These are phyloP conservation scores for Buathra laborator DNA, from an alignment of 2,888 invertebrate genomes.

Conservation along the genomic window DNA sequence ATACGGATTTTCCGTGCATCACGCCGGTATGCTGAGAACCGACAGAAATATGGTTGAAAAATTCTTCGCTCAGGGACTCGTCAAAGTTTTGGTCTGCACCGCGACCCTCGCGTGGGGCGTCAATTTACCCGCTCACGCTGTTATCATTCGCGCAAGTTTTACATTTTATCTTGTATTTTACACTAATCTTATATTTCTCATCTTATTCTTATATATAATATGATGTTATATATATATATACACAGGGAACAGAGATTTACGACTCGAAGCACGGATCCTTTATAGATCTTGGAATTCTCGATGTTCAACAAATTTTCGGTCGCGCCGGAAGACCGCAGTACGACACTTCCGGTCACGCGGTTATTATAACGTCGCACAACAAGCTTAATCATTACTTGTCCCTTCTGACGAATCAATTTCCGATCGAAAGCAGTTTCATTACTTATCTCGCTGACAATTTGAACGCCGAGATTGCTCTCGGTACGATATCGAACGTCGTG, in stretches of 20 bases:
- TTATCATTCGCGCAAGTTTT: constrained; percentile 93
- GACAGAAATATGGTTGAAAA: constrained; percentile 96
- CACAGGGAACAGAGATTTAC: constrained; percentile 99
- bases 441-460: constrained; percentile 97
- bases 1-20: constrained; percentile 97
- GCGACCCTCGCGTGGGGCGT: constrained; percentile 99
- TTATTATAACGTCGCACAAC: constrained; percentile 97
- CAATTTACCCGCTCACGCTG: constrained; percentile 99
- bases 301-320: constrained; percentile 99
- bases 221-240: too few species aligned
- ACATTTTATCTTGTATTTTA: too few species aligned
- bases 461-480: constrained; percentile 96
- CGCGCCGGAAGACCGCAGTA: constrained; percentile 99
- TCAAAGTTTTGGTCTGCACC: constrained; percentile 97
- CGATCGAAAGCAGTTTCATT: constrained; percentile 99
- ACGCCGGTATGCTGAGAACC: constrained; percentile 96
- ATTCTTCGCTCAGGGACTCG: constrained; percentile 94
- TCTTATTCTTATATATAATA: too few species aligned
- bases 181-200: too few species aligned
- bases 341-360: constrained; percentile 97
- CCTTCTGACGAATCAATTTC: constrained; percentile 97
- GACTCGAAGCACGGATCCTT: constrained; percentile 97
- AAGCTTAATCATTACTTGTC: constrained; percentile 97
- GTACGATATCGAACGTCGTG: constrained; percentile 97
- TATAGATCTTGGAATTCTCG: constrained; percentile 97